phyloP scores from a whole-genome alignment of 2,797 vertebrate genomes.

The Sus cebifrons region DNA sequence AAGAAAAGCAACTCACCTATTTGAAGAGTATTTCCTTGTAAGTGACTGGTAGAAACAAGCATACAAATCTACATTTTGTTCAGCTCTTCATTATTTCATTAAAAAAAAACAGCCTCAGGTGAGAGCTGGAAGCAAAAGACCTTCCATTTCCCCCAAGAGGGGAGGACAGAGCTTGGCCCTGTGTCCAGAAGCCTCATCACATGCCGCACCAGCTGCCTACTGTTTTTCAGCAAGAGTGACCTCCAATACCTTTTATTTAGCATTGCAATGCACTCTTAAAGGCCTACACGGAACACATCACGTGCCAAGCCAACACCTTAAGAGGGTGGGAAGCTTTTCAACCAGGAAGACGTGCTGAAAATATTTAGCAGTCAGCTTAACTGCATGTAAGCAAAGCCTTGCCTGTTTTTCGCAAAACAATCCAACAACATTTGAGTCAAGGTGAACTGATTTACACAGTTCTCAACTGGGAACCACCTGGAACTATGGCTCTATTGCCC shows the following conservation, averaged over 20 bases:
- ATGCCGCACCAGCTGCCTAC: not conserved
- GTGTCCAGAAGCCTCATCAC: constrained; percentile 50
- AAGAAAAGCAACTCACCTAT: constrained; percentile 76
- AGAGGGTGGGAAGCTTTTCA: constrained; percentile 89
- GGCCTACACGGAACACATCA: constrained; percentile 82
- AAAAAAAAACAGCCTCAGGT: not conserved
- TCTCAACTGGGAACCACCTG: not conserved
- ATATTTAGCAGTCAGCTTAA: constrained; percentile 86
- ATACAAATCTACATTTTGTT: constrained; percentile 63
- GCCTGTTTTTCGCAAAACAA: constrained; percentile 82
- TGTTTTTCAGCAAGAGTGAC: constrained; percentile 76
- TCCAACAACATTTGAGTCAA: constrained; percentile 63
- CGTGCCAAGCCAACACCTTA: constrained; percentile 89
- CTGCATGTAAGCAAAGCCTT: constrained; percentile 83
- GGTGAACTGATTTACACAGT: not conserved
- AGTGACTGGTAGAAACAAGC: constrained; percentile 74
- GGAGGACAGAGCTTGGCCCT: not conserved
- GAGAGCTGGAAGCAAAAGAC: constrained; percentile 70
- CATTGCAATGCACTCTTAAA: constrained; percentile 45
- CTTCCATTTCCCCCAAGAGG: constrained; percentile 1
- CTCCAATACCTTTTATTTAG: constrained; percentile 62
- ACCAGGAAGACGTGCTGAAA: constrained; percentile 88
- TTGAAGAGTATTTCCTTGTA: constrained; percentile 78
- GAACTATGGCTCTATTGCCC: not conserved
- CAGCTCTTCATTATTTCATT: constrained; percentile 78